Conservation (phyloP, 1,140 invertebrate genomes). For the Harlomillsia oculata region DNA sequence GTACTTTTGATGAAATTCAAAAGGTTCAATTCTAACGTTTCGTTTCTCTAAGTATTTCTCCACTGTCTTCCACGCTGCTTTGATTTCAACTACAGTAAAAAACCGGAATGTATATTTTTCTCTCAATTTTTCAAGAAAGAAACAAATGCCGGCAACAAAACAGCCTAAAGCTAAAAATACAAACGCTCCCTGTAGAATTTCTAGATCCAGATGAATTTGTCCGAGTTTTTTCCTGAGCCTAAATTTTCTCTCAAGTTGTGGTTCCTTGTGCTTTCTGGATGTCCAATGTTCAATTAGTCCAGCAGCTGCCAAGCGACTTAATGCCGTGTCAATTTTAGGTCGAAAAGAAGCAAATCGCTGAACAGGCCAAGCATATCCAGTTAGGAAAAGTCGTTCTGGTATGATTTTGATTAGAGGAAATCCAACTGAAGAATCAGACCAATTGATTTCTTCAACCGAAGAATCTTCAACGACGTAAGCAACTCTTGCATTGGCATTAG, state of each 20-base stretch:
- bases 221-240: constrained; percentile 21
- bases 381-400: constrained; percentile 24
- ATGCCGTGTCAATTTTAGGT: constrained; percentile 18
- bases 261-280: constrained; percentile 9
- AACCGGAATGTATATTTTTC: constrained; percentile 20
- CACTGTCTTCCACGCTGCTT: too few species aligned
- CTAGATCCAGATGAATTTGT: constrained; percentile 24
- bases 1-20: neutral
- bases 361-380: constrained; percentile 16
- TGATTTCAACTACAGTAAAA: constrained; percentile 15
- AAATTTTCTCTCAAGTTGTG: neutral
- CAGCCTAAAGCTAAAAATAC: constrained; percentile 23
- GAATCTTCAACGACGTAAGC: constrained; percentile 26
- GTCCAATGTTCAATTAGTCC: constrained; percentile 20
- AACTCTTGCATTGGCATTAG: neutral
- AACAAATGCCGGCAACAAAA: neutral
- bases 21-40: neutral
- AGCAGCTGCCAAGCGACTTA: constrained; percentile 12
- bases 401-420: constrained; percentile 21
- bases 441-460: constrained; percentile 14
- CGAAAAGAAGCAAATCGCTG: constrained; percentile 10
- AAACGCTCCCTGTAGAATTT: constrained; percentile 26
- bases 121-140: constrained; percentile 15
- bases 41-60: neutral
- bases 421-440: constrained; percentile 13